phyloP scores from a whole-genome alignment of 2,888 invertebrate species.

The Cataglyphis altisquamis region DNA sequence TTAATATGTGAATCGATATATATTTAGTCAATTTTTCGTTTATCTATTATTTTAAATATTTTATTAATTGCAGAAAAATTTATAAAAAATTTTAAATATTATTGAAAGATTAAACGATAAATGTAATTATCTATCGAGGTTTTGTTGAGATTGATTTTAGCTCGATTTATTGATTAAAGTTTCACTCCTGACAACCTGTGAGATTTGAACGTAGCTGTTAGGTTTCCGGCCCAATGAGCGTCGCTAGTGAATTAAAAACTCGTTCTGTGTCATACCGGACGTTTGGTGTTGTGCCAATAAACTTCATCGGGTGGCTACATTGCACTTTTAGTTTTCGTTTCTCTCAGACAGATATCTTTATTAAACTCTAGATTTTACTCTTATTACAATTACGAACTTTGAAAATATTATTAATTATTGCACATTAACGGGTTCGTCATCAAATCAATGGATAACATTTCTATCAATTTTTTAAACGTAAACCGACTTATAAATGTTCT shows the following conservation, averaged over 20 bases:
- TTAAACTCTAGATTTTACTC: conserved; percentile 3
- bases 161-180: conserved; percentile 5
- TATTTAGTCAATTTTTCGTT: not conserved
- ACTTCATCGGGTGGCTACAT: conserved; percentile 57
- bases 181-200: conserved; percentile 23
- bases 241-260: conserved; percentile 69
- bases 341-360: conserved; percentile 22
- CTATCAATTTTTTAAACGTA: not conserved
- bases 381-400: conserved; percentile 3
- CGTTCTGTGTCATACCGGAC: conserved; percentile 23
- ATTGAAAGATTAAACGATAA: not conserved
- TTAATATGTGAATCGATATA: not conserved
- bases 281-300: conserved; percentile 63
- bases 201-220: conserved; percentile 35
- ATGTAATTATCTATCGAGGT: not conserved
- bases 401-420: conserved; percentile 3
- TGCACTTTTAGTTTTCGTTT: conserved; percentile 24
- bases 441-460: not conserved
- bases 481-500: not conserved
- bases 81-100: not conserved
- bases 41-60: not conserved
- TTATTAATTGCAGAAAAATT: not conserved
- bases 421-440: not conserved
- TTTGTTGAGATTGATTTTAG: conserved; percentile 36
- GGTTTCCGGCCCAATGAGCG: conserved; percentile 17